These are phyloP conservation scores for Melolontha melolontha DNA, from an alignment of 2,888 invertebrate genomes.

Conservation along the genomic window DNA sequence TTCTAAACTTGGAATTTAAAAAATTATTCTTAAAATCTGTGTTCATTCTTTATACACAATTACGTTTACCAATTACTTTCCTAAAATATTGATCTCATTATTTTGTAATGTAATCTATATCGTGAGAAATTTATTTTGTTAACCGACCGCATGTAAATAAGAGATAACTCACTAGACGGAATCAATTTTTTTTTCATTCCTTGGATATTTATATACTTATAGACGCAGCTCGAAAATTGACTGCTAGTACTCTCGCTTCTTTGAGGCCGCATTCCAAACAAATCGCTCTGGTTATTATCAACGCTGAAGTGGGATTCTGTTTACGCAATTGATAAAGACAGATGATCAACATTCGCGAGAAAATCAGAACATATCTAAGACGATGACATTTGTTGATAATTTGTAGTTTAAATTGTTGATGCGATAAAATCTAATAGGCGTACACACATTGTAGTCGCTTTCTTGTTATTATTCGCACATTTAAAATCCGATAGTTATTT, in stretches of 20 bases:
- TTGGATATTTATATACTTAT: constrained; percentile 6
- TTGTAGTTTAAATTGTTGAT: no score
- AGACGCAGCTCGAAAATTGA: constrained; percentile 13
- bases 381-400: no score
- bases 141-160: constrained; percentile 9
- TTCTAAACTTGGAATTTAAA: no score
- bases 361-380: background rate
- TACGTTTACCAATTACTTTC: no score
- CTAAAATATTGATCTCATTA: no score
- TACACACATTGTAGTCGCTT: no score
- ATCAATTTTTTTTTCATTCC: constrained; percentile 5
- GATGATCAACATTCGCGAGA: constrained; percentile 20
- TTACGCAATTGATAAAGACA: constrained; percentile 30
- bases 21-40: no score
- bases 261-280: constrained; percentile 19
- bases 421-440: no score
- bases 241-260: constrained; percentile 8
- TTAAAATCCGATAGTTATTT: no score
- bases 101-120: constrained; percentile 1
- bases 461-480: no score
- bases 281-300: constrained; percentile 37
- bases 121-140: constrained; percentile 2
- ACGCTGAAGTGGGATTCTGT: constrained; percentile 28
- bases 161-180: constrained; percentile 2
- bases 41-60: no score